phyloP scores from a whole-genome alignment of 2,888 invertebrate species.

The Temnothorax ravouxi region DNA sequence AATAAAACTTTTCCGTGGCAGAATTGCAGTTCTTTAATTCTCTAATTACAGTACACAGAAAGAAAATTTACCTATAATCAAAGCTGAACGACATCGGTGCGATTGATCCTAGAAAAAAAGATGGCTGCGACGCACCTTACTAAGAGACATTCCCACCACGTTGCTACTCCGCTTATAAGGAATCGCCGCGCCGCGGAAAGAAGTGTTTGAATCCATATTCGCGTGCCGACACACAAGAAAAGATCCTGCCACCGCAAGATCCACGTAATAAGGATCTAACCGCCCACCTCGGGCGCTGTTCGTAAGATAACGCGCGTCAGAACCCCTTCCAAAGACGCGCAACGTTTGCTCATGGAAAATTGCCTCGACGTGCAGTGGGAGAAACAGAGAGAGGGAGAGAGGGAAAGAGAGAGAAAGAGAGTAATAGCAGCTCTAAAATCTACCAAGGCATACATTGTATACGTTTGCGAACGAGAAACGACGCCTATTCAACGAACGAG shows the following conservation, averaged over 20 bases:
- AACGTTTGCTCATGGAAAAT: conserved; percentile 76
- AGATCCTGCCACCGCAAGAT: conserved; percentile 66
- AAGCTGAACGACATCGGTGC: background rate
- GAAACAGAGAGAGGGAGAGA: background rate
- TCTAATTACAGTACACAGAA: background rate
- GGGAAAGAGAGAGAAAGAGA: conserved; percentile 10
- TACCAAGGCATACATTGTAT: background rate
- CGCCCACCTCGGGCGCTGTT: conserved; percentile 42
- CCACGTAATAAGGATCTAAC: conserved; percentile 57
- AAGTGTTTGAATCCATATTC: conserved; percentile 64
- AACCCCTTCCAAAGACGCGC: conserved; percentile 62
- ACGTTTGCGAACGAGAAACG: conserved; percentile 28
- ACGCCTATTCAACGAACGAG: conserved; percentile 17
- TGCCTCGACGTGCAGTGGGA: conserved; percentile 61
- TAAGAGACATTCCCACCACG: conserved; percentile 1
- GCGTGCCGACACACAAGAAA: conserved; percentile 36
- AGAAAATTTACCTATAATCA: conserved; percentile 3
- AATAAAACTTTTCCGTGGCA: background rate
- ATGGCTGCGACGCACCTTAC: background rate
- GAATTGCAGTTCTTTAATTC: background rate
- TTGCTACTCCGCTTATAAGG: conserved; percentile 44
- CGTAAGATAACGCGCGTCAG: conserved; percentile 72
- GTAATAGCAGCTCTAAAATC: background rate
- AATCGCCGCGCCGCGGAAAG: conserved; percentile 57
- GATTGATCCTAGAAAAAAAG: background rate